phyloP scores from a whole-genome alignment of 2,888 invertebrate species.

The Neocrepidodera transversa region DNA sequence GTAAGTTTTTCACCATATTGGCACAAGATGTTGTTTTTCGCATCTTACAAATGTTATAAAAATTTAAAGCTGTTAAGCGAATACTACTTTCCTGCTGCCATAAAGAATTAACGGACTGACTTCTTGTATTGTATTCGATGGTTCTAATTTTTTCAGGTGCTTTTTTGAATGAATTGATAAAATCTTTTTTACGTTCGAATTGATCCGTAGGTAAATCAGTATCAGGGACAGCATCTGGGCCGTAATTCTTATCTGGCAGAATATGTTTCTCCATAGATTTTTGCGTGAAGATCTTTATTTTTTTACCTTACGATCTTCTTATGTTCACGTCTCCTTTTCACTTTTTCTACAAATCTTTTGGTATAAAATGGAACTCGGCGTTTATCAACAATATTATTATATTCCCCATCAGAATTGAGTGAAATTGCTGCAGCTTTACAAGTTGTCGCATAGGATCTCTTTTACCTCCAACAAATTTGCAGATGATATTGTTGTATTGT shows the following conservation, averaged over 20 bases:
- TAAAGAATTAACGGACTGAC: neutral
- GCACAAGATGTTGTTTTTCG: neutral
- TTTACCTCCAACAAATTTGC: constrained; percentile 51
- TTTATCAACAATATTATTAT: neutral
- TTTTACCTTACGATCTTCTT: no score
- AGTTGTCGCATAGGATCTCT: constrained; percentile 47
- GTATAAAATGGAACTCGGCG: neutral
- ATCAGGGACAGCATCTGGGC: neutral
- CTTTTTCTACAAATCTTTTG: neutral
- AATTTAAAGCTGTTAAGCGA: neutral
- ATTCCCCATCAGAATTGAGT: constrained; percentile 37
- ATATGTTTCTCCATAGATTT: neutral
- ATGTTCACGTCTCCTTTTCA: neutral
- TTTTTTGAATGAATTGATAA: neutral
- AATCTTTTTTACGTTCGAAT: neutral
- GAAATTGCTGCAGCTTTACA: constrained; percentile 48
- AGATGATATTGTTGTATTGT: constrained; percentile 45
- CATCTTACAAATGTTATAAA: neutral
- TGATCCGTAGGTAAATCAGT: neutral
- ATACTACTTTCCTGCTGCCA: neutral
- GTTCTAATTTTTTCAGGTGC: neutral
- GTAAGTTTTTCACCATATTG: neutral
- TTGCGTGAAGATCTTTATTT: neutral
- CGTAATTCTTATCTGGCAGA: constrained; percentile 2
- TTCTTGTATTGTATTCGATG: neutral